Percentiles rank a stretch among this genome's conserved stretches.
Conservation (phyloP, 53 echinoderm and acorn worm genomes). For the Patiria pectinifera region DNA sequence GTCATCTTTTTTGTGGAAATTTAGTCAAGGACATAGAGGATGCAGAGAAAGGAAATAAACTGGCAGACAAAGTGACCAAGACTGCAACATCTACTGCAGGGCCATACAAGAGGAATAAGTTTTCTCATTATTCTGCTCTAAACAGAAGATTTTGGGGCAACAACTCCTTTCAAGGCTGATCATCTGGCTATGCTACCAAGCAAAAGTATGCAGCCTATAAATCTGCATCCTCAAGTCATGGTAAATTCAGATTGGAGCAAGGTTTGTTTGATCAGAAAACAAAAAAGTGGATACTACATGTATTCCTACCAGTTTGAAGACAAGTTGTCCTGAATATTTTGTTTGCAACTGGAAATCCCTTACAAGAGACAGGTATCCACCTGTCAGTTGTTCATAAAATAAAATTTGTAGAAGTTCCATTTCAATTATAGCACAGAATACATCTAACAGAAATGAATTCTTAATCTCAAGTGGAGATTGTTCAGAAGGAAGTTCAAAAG, state of each 20-base stretch:
- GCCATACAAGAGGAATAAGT: neutral
- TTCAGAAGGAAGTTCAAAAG: neutral
- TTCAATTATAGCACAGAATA: neutral
- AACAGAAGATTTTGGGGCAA: constrained; percentile 12
- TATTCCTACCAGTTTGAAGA: neutral
- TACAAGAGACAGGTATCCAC: neutral
- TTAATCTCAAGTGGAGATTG: neutral
- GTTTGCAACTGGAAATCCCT: constrained; percentile 9
- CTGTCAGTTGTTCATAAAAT: neutral
- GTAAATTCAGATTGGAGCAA: neutral
- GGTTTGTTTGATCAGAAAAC: neutral
- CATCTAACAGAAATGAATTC: neutral
- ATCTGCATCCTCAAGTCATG: neutral
- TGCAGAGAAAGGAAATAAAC: constrained; percentile 27
- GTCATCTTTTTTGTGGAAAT: constrained; percentile 21
- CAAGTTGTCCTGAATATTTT: neutral
- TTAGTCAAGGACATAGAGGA: constrained; percentile 31
- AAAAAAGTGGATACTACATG: constrained; percentile 7
- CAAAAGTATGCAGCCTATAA: neutral
- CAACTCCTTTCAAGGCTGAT: neutral
- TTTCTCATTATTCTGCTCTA: constrained; percentile 11
- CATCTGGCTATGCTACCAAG: neutral
- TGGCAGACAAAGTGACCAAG: constrained; percentile 7
- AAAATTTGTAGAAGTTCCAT: neutral
- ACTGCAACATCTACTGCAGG: neutral